Evolutionary conservation across 1,140 invertebrate genomes (phyloP).

Genomic region (Pachypsylla venusta): DNA sequence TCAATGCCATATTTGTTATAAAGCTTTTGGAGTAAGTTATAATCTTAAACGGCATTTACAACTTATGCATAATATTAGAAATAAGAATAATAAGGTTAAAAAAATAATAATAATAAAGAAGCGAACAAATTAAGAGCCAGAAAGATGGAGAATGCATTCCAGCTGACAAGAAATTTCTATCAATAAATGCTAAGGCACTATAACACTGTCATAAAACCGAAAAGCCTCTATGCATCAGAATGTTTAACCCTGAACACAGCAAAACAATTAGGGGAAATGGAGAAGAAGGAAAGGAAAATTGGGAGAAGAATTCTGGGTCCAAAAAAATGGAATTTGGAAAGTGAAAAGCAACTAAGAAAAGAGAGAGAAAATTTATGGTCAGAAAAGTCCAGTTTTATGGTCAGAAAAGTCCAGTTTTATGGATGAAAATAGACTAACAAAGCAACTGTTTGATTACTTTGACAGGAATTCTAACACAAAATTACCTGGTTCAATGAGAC

Average conservation of each 20-base stretch:
- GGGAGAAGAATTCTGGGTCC: background rate
- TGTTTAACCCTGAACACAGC: conserved; percentile 5
- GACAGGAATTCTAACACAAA: too few species aligned
- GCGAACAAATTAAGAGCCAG: background rate
- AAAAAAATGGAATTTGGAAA: conserved; percentile 9
- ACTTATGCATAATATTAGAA: too few species aligned
- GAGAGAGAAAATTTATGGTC: conserved; percentile 7
- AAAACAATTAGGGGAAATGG: background rate
- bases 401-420: conserved; percentile 8
- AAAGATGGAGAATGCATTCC: conserved; percentile 5
- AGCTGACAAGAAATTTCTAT: conserved; percentile 11
- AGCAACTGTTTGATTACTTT: conserved; percentile 1
- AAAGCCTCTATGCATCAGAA: conserved; percentile 8
- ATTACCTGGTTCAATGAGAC: too few species aligned
- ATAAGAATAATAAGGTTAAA: too few species aligned
- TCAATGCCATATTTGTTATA: too few species aligned
- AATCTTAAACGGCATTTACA: too few species aligned
- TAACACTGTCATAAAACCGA: conserved; percentile 13
- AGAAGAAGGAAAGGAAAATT: conserved; percentile 3
- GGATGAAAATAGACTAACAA: conserved; percentile 7
- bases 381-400: conserved; percentile 9
- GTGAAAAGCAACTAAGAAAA: conserved; percentile 8
- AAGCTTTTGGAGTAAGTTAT: too few species aligned
- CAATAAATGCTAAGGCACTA: conserved; percentile 10
- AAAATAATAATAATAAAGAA: too few species aligned